Conservation (phyloP, 2,113 vertebrate species). For the Eira barbara region DNA sequence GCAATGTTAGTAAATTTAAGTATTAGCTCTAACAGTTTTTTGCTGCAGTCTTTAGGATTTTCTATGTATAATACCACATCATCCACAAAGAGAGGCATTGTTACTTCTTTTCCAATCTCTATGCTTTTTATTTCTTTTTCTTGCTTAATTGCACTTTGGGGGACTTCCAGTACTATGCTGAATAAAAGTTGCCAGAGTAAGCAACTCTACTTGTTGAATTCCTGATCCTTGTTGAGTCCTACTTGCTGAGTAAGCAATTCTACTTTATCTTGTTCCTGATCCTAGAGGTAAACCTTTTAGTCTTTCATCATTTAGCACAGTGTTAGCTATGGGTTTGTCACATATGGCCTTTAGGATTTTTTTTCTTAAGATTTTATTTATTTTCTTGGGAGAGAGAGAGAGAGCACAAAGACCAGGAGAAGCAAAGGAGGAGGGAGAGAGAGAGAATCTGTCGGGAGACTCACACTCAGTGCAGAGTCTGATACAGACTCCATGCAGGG, state of each 20-base stretch:
- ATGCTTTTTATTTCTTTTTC: not conserved
- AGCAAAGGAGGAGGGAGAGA: not conserved
- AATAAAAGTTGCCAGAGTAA: not conserved
- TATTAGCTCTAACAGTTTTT: not conserved
- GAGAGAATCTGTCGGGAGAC: not conserved
- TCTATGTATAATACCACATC: not conserved
- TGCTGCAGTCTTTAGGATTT: no score
- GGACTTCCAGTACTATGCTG: not conserved
- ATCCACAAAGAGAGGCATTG: not conserved
- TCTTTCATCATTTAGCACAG: not conserved
- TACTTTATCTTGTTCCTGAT: not conserved
- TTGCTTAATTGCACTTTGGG: not conserved
- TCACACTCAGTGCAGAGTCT: not conserved
- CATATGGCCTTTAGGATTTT: not conserved
- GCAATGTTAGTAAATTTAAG: not conserved
- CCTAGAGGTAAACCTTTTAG: not conserved
- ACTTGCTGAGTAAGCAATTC: not conserved
- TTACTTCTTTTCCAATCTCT: not conserved
- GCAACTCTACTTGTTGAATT: not conserved
- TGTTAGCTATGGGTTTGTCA: not conserved
- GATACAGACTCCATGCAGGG: not conserved
- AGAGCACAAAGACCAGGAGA: not conserved
- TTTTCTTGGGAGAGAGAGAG: not conserved
- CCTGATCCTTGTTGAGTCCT: not conserved
- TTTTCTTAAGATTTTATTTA: not conserved